These are phyloP conservation scores for Dasyornis broadbenti DNA, from an alignment of 2,113 vertebrate species.

Conservation along the genomic window DNA sequence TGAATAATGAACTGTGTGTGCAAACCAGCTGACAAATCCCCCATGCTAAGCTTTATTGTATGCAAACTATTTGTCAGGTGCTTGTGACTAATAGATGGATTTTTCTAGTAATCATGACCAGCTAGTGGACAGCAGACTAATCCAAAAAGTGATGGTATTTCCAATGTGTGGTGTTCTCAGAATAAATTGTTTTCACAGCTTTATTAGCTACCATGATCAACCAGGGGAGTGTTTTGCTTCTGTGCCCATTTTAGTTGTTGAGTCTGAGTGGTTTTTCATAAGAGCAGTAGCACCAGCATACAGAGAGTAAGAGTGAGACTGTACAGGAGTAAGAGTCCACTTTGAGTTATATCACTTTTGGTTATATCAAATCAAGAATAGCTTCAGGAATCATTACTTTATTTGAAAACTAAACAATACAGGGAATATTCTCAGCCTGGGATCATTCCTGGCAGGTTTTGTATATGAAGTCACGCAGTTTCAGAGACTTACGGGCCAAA, in stretches of 20 bases:
- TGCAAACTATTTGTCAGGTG: constrained; percentile 36
- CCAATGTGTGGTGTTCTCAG: not conserved
- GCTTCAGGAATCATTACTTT: not conserved
- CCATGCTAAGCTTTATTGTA: constrained; percentile 17
- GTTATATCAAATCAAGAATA: not conserved
- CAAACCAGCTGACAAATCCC: constrained; percentile 1
- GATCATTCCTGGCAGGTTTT: not conserved
- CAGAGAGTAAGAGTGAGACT: not conserved
- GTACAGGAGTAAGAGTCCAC: not conserved
- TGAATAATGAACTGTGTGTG: not conserved
- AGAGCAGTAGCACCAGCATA: not conserved
- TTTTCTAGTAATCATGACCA: not conserved
- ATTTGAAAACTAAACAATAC: not conserved
- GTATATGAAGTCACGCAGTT: rapidly evolving
- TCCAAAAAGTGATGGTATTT: not conserved
- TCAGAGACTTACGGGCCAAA: not conserved
- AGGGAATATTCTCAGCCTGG: not conserved
- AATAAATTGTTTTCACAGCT: not conserved
- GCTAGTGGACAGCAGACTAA: not conserved
- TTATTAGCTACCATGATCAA: not conserved
- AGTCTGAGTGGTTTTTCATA: not conserved
- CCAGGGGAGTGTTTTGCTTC: not conserved
- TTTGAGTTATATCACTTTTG: not conserved
- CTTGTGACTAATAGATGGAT: constrained; percentile 2
- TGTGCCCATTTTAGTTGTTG: not conserved